Evolutionary conservation across 2,113 vertebrate species (phyloP), one percentile per base, ranked within the genome.

Genomic region (Cyanistes caeruleus): DNA sequence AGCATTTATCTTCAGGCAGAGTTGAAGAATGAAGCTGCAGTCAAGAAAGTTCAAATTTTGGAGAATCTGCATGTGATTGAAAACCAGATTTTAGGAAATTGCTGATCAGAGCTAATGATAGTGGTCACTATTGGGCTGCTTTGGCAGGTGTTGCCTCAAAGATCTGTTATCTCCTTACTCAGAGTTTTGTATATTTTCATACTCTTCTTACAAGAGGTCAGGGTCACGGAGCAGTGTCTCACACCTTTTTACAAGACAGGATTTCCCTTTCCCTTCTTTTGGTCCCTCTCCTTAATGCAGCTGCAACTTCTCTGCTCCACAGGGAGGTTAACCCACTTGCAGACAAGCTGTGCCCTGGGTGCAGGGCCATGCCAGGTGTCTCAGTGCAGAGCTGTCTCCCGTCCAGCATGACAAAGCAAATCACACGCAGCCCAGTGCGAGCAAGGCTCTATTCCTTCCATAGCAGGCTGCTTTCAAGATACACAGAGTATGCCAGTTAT

Each of bases 351-450:
- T 28, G 43, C 22, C 24, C 51, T 41, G 39, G 14, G 13, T 44
- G 11, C 27, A 9, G 27, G 48, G 23, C 62, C 39, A 5, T 3
- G 8, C 0, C 4, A 67, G 19, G 23, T 4, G 15, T 6, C 9
- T n/a, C 13, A 7, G 3, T 31, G 44, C n/a, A 43, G 9, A 73
- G 53, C 25, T 52, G 25, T 16, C 82, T 52, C 68, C 46, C 64
- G 22, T 31, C 24, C 82, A 76, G 46, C 24, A 78, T 5, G 58
- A 74, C 31, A 18, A 5, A 59, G 2, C 28, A 64, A 67, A 55
- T 31, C 28, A 16, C 33, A 9, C 3, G 27, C 13, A 89, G 27
- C 11, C 18, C 56, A 84, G 7, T 5, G 17, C 1, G 7, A 83
- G 58, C 53, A 81, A 69, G 25, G 31, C 9, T 46, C 1, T 31